Base-by-base conservation (phyloP, 2,888 invertebrate genomes). In the Emmelina monodactyla region DNA sequence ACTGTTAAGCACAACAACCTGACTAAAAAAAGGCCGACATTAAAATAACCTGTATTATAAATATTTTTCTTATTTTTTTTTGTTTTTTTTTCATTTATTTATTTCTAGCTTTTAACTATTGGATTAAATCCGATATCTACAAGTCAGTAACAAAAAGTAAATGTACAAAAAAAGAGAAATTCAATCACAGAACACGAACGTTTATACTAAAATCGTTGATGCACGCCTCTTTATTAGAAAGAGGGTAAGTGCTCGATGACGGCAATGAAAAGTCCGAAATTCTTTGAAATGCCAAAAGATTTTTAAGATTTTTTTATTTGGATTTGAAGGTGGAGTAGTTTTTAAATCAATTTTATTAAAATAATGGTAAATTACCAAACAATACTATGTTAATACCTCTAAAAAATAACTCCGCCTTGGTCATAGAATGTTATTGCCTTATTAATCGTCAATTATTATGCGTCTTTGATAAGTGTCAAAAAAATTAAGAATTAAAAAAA, bases 201-300 rank as follows among this genome's bases (percentile, higher is more conserved):
- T 59, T 60, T 59, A 72, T 54, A 55, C 57, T 55, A 57, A 49
- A 25, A 25, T 10, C 25, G 25, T n/a, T n/a, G n/a, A n/a, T n/a
- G n/a, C n/a, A n/a, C n/a, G n/a, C n/a, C n/a, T n/a, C n/a, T n/a
- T n/a, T n/a, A n/a, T n/a, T n/a, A n/a, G n/a, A n/a, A n/a, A n/a
- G n/a, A n/a, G n/a, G n/a, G n/a, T n/a, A 19, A 38, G 35, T 35
- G 35, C 42, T 37, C 14, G 16, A n/a, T 19, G 59, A 76, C 72
- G 70, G 80, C 70, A 76, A 67, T 71, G 69, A 64, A 45, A 65
- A 72, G 71, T 72, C 72, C 72, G 72, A 69, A 58, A 49, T 31
- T 36, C 37, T 40, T 32, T 37, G 32, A 22, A 19, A 19, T 19
- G 19, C 5, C 3, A 25, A 25, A 25, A 11, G 32, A 35, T 37